Evolutionary conservation across 2,797 vertebrate genomes (phyloP).

Genomic region (Clarias pachynema): DNA sequence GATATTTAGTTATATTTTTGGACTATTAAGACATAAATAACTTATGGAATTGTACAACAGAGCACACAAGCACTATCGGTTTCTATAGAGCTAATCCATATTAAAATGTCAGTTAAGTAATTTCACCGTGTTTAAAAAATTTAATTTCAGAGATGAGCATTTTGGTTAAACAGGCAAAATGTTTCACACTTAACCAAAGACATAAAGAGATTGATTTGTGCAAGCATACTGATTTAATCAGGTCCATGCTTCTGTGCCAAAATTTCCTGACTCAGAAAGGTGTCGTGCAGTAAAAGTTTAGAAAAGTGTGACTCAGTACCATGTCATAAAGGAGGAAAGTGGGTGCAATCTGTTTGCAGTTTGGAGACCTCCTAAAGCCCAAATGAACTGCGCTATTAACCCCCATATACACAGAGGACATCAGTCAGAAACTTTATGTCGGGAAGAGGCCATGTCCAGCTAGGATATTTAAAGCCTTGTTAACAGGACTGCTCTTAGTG

Average conservation of each 20-base stretch:
- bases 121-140: neutral
- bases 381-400: slow-evolving; percentile 53
- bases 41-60: neutral
- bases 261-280: slow-evolving; percentile 32
- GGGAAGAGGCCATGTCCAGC: neutral
- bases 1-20: neutral
- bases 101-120: neutral
- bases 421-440: slow-evolving; percentile 49
- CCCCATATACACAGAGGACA: slow-evolving; percentile 58
- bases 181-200: neutral
- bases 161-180: neutral
- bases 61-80: neutral
- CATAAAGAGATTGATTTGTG: neutral
- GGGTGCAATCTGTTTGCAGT: slow-evolving; percentile 65
- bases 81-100: neutral
- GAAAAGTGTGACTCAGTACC: slow-evolving; percentile 60
- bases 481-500: neutral
- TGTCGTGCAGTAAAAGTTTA: slow-evolving; percentile 9
- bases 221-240: neutral
- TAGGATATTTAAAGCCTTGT: neutral
- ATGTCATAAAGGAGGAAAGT: slow-evolving; percentile 63
- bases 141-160: neutral
- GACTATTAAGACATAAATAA: neutral
- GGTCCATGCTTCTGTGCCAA: neutral
- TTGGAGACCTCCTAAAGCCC: slow-evolving; percentile 57